Base-by-base conservation (phyloP, 2,797 vertebrate species). In the Gorsachius magnificus region DNA sequence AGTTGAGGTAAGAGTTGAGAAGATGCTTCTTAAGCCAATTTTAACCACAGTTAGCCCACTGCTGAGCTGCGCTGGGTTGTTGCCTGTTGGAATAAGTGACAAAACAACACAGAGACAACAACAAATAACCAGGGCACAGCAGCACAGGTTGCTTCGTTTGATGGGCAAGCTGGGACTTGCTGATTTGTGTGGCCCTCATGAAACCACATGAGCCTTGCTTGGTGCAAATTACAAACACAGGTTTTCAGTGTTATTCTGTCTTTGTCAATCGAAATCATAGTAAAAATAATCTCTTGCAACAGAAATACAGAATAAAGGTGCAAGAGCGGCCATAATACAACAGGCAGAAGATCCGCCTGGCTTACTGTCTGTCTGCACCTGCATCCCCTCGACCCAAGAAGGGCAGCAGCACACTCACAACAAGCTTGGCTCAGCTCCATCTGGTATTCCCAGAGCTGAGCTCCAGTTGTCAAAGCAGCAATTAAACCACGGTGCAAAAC, bases 171-270 rank as follows among this genome's bases (percentile, higher is more conserved):
- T 50, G 70, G 29, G 38, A 8, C 11, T 56, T 2, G 5, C 6
- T 6, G 22, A 8, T 18, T 12, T 10, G 28, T 2, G 2, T 0
- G 4, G 7, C 29, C 16, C 16, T 51, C 3, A 0, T 11, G 4
- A 50, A 66, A 24, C 13, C 2, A 33, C 58, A 13, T 41, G 38
- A 83, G 33, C 35, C 43, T 6, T 5, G 6, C 41, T 13, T 2
- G 12, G 24, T 16, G 8, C 8, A 35, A 15, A 20, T 3, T 1
- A 16, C 61, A 80, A 29, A 3, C 12, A 13, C 0, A 8, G 8
- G 4, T 35, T 50, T 79, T 35, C 31, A 18, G 51, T 7, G 26
- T 5, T 54, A 16, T 14, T 12, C 11, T 10, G 51, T 60, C 61
- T 72, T 17, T 43, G 31, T 8, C 56, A 38, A 4, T 0, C 31